Percentiles rank a stretch among this genome's conserved stretches.
Evolutionary conservation across 2,888 invertebrate species (phyloP).

Genomic region (Chrysolina americana): DNA sequence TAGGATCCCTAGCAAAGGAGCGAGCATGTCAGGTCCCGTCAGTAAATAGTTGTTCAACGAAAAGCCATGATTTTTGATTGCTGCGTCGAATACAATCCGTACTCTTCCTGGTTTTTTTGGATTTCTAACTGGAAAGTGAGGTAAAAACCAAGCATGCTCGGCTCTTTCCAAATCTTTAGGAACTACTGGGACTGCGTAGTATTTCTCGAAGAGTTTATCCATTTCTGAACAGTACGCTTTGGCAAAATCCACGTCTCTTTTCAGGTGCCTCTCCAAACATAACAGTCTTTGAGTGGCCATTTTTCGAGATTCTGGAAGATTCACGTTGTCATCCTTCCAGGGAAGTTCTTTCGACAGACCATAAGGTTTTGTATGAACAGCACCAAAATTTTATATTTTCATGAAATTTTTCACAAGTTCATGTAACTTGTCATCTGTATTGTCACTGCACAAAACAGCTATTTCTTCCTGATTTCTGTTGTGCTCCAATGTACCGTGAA

Average conservation of each 20-base stretch:
- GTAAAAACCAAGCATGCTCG: background rate
- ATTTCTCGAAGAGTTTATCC: background rate
- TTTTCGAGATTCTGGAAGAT: background rate
- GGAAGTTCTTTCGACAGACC: background rate
- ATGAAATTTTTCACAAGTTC: conserved; percentile 10
- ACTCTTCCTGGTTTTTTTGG: conserved; percentile 1
- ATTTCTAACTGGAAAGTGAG: background rate
- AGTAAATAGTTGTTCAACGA: background rate
- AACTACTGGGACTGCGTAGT: background rate
- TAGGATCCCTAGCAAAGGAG: background rate
- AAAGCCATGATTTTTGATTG: background rate
- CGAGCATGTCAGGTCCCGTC: background rate
- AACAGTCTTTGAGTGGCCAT: background rate
- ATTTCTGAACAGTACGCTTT: background rate
- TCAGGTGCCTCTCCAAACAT: background rate
- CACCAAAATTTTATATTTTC: background rate
- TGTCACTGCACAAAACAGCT: background rate
- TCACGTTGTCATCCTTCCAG: background rate
- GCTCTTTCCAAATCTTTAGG: background rate
- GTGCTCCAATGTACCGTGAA: background rate
- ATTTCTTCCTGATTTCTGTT: background rate
- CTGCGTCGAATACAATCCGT: conserved; percentile 1
- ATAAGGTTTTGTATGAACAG: background rate
- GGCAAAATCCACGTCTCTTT: background rate
- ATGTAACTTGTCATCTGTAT: background rate